These are phyloP conservation scores for Ptyas mucosa DNA, from an alignment of 2,113 vertebrate genomes.

Conservation along the genomic window DNA sequence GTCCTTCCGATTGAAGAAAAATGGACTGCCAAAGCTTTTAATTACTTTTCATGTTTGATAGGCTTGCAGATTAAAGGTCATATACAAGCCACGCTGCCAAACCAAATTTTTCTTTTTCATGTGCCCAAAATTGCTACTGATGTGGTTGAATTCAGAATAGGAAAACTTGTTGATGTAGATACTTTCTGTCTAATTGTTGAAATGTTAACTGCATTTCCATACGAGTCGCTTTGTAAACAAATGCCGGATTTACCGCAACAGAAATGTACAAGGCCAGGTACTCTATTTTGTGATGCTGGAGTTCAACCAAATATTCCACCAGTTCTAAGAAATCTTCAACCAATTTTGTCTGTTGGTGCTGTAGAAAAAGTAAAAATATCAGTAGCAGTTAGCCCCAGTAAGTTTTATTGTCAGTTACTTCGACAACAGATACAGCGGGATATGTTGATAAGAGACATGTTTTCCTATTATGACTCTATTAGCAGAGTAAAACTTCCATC, in stretches of 20 bases:
- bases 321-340: slow-evolving; percentile 69
- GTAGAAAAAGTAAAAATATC: slow-evolving; percentile 74
- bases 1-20: slow-evolving; percentile 75
- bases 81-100: slow-evolving; percentile 73
- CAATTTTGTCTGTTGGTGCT: slow-evolving; percentile 68
- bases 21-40: slow-evolving; percentile 70
- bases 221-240: slow-evolving; percentile 51
- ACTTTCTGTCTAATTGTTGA: slow-evolving; percentile 84
- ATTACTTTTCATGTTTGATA: slow-evolving; percentile 80
- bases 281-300: slow-evolving; percentile 31
- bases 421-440: slow-evolving; percentile 71
- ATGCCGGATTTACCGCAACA: slow-evolving; percentile 55
- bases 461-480: slow-evolving; percentile 65
- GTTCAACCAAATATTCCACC: slow-evolving; percentile 58
- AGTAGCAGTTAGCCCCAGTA: slow-evolving; percentile 72
- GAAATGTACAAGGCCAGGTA: slow-evolving; percentile 31
- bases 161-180: slow-evolving; percentile 78
- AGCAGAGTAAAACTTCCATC: slow-evolving; percentile 44
- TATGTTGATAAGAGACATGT: slow-evolving; percentile 73
- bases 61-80: slow-evolving; percentile 76
- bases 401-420: slow-evolving; percentile 84
- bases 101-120: slow-evolving; percentile 80
- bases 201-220: slow-evolving; percentile 69
- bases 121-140: slow-evolving; percentile 76
- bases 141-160: slow-evolving; percentile 74